A percentile compares a stretch with the other conserved stretches of the same genome.
Conservation (phyloP, 2,888 invertebrate species). For the Hypena proboscidalis region DNA sequence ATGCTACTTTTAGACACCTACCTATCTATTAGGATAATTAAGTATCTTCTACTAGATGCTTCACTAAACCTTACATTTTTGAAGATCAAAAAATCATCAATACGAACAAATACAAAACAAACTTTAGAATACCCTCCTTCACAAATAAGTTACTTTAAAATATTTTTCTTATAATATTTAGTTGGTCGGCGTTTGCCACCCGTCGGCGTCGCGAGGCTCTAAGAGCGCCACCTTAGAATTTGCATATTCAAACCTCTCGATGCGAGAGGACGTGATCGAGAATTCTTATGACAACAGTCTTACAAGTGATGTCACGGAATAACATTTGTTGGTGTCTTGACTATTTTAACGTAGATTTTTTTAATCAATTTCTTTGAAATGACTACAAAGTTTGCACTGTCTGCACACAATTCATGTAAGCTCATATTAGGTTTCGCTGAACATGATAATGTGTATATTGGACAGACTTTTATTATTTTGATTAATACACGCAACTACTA, state of each 20-base stretch:
- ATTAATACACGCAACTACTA: too few relatives aligned
- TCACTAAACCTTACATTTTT: too few relatives aligned
- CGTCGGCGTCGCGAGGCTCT: slow-evolving; percentile 32
- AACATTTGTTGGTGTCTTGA: slow-evolving; percentile 26
- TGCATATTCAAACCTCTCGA: slow-evolving; percentile 56
- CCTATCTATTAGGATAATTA: too few relatives aligned
- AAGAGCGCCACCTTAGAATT: slow-evolving; percentile 53
- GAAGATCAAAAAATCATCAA: too few relatives aligned
- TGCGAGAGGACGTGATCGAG: slow-evolving; percentile 36
- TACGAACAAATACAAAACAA: too few relatives aligned
- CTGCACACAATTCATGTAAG: too few relatives aligned
- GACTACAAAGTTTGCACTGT: too few relatives aligned
- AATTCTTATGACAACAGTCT: slow-evolving; percentile 40
- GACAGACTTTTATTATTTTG: too few relatives aligned
- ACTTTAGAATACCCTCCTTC: slow-evolving; percentile 36
- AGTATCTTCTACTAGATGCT: too few relatives aligned
- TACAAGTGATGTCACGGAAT: slow-evolving; percentile 40
- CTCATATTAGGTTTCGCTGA: too few relatives aligned
- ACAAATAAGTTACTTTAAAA: slow-evolving; percentile 41
- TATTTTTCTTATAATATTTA: slow-evolving; percentile 58
- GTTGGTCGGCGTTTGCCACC: slow-evolving; percentile 40
- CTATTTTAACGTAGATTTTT: slow-evolving; percentile 28
- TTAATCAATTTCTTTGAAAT: not conserved
- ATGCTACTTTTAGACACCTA: too few relatives aligned
- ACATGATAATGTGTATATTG: too few relatives aligned